A percentile compares a stretch with the other conserved stretches of the same genome.
phyloP scores from a whole-genome alignment of 2,888 invertebrate genomes.

The Nineta flava region DNA sequence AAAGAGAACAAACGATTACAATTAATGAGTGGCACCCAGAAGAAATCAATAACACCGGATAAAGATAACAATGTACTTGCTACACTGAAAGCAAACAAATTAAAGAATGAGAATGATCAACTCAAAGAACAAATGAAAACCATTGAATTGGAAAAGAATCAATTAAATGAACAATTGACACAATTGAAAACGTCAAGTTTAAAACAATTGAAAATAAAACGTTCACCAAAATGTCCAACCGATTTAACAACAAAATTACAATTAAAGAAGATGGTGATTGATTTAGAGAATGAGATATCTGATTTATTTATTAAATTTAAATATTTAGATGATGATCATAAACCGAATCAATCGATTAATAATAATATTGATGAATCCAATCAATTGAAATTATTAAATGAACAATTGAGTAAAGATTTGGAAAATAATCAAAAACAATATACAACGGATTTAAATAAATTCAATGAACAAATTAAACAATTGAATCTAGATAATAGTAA shows the following conservation, averaged over 20 bases:
- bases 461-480: conserved; percentile 41
- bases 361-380: conserved; percentile 26
- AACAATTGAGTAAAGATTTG: conserved; percentile 31
- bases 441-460: conserved; percentile 15
- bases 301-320: conserved; percentile 44
- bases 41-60: conserved; percentile 19
- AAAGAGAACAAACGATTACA: conserved; percentile 59
- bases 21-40: conserved; percentile 37
- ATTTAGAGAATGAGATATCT: conserved; percentile 74
- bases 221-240: conserved; percentile 56
- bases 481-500: conserved; percentile 36
- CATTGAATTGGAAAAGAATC: conserved; percentile 47
- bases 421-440: conserved; percentile 25
- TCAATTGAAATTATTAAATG: conserved; percentile 20
- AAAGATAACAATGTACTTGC: conserved; percentile 37
- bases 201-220: conserved; percentile 37
- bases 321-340: conserved; percentile 35
- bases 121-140: conserved; percentile 35
- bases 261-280: conserved; percentile 70
- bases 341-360: conserved; percentile 26
- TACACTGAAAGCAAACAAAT: conserved; percentile 27
- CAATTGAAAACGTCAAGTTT: conserved; percentile 46
- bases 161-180: conserved; percentile 46
- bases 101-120: conserved; percentile 37
- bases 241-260: conserved; percentile 56